Conservation (phyloP, 1,140 invertebrate species). For the Caenorhabditis remanei region DNA sequence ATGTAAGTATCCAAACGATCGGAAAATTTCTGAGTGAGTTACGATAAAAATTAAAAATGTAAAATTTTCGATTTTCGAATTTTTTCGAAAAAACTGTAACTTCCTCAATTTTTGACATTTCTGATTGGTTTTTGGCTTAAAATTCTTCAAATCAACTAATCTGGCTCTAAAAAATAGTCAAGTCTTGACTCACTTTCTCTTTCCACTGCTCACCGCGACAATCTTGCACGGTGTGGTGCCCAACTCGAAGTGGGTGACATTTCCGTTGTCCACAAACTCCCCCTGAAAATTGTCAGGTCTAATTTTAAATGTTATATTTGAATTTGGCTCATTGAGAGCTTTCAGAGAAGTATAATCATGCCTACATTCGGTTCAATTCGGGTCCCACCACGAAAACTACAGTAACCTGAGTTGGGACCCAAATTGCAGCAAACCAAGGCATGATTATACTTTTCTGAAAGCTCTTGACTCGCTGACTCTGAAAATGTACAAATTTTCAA, state of each 20-base stretch:
- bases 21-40: background rate
- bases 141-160: too few species aligned
- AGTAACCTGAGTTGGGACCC: too few species aligned
- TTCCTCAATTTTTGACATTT: background rate
- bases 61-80: background rate
- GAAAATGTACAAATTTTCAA: slow-evolving; percentile 59
- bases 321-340: too few species aligned
- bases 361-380: too few species aligned
- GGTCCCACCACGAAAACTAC: too few species aligned
- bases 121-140: background rate
- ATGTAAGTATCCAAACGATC: background rate
- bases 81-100: background rate
- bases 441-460: too few species aligned
- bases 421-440: too few species aligned
- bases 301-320: too few species aligned
- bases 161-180: background rate
- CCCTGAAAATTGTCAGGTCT: slow-evolving; percentile 79
- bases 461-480: too few species aligned
- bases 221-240: slow-evolving; percentile 79
- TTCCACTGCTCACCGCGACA: slow-evolving; percentile 52
- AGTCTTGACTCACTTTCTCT: slow-evolving; percentile 45
- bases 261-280: slow-evolving; percentile 86
- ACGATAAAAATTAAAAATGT: background rate
- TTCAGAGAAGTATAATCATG: too few species aligned
- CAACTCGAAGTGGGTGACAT: slow-evolving; percentile 85